Percentiles rank a stretch among this genome's conserved stretches.
Conservation (phyloP, 2,888 invertebrate genomes). For the Cremastinae sp. region DNA sequence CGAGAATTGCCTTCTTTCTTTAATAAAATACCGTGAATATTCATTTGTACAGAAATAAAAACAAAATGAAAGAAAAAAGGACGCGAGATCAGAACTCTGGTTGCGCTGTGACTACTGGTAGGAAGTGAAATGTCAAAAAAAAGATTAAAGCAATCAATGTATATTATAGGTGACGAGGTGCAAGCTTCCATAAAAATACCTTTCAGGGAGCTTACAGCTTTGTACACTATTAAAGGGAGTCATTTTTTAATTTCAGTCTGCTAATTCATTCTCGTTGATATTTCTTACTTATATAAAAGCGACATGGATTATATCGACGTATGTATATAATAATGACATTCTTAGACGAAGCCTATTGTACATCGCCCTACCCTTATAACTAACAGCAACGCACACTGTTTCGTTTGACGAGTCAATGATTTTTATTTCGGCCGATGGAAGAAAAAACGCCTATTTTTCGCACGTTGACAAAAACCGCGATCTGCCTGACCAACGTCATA, state of each 20-base stretch:
- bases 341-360: constrained; percentile 70
- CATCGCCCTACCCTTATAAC: constrained; percentile 64
- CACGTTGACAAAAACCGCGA: background rate
- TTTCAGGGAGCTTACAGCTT: constrained; percentile 63
- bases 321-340: constrained; percentile 68
- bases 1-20: constrained; percentile 23
- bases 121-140: constrained; percentile 1
- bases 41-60: constrained; percentile 47
- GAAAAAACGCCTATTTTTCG: constrained; percentile 45
- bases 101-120: constrained; percentile 37
- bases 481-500: constrained; percentile 38
- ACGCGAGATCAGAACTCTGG: constrained; percentile 22
- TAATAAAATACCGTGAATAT: constrained; percentile 30
- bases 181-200: constrained; percentile 63
- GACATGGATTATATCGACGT: constrained; percentile 56
- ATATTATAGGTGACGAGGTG: constrained; percentile 55
- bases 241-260: constrained; percentile 60
- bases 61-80: background rate
- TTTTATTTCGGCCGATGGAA: constrained; percentile 28
- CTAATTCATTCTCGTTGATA: constrained; percentile 66
- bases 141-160: constrained; percentile 31
- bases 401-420: constrained; percentile 63
- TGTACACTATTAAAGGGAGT: constrained; percentile 53
- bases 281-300: constrained; percentile 55
- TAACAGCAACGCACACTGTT: constrained; percentile 70